Base-by-base conservation (phyloP, 1,140 invertebrate genomes). In the Drosophila navojoa region DNA sequence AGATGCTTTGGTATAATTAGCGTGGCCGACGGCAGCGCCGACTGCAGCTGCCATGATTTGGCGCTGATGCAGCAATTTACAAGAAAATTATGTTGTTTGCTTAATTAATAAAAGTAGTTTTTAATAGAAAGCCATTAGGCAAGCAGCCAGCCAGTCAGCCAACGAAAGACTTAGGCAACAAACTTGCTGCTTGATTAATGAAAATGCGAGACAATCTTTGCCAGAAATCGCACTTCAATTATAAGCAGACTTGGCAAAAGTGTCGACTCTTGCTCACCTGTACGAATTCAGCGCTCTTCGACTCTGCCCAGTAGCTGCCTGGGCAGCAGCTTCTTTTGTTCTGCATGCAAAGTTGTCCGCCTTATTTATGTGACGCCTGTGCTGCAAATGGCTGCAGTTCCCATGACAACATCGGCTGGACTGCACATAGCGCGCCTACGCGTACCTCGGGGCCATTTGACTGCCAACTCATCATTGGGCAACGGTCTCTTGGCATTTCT, bases 101-200 rank as follows among this genome's bases (percentile, higher is more conserved):
- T 84, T 89, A 89, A 90, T 89, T 89, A 90, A 89, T 90, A 90
- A 89, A 89, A 89, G 78, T 89, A 71, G 77, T 90, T 90, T 90
- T 81, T 90, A 90, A 90, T 90, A 81, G 75, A 90, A 76, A 58
- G 58, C 50, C 54, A 85, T 84, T 84, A 72, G 59, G 61, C 44
- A 63, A 40, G 10, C 60, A 19, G 40, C 5, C 40, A 63, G 40
- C 4, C 22, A 50, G 47, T 0, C 45, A 2, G 10, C 9, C 19
- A 81, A 62, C 71, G 47, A 78, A 78, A 76, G 80, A 70, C 79
- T 76, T 29, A 47, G 63, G 62, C 76, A 76, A 76, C 79, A 53
- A 82, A 68, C 80, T 84, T 45, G 61, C 64, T 16, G 5, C 29
- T 49, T 71, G 69, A 59, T 68, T 68, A 29, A 61, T 76, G 60